These are phyloP conservation scores for Rhimphoctona megacephalus DNA, from an alignment of 2,888 invertebrate genomes.

Conservation along the genomic window DNA sequence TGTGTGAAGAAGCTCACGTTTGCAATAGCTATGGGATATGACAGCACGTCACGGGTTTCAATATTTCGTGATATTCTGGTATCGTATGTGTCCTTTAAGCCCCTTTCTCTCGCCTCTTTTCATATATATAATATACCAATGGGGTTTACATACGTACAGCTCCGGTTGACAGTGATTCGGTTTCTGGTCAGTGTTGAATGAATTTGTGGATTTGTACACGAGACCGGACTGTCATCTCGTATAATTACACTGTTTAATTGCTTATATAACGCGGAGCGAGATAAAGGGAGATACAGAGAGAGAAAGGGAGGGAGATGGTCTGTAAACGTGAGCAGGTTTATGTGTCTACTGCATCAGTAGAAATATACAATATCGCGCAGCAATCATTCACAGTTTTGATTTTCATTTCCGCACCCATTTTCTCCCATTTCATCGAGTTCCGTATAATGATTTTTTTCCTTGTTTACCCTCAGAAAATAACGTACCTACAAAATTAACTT, in stretches of 20 bases:
- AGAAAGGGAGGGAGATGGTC: slow-evolving; percentile 7
- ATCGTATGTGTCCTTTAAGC: slow-evolving; percentile 5
- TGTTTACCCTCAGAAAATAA: neutral
- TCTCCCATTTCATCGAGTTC: slow-evolving; percentile 24
- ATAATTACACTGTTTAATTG: slow-evolving; percentile 82
- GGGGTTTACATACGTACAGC: slow-evolving; percentile 20
- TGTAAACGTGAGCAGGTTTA: slow-evolving; percentile 9
- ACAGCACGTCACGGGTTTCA: slow-evolving; percentile 58
- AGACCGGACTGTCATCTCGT: slow-evolving; percentile 77
- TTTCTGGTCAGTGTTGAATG: slow-evolving; percentile 79
- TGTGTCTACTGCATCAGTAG: slow-evolving; percentile 24
- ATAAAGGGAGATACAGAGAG: slow-evolving; percentile 3
- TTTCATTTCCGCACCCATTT: slow-evolving; percentile 42
- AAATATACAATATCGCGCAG: neutral
- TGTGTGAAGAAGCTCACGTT: slow-evolving; percentile 6
- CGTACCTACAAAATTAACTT: neutral
- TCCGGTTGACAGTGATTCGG: slow-evolving; percentile 79
- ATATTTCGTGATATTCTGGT: slow-evolving; percentile 46
- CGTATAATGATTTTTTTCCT: slow-evolving; percentile 17
- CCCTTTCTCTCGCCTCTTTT: slow-evolving; percentile 2
- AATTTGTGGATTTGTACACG: slow-evolving; percentile 74
- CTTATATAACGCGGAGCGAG: slow-evolving; percentile 72
- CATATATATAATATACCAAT: slow-evolving; percentile 14
- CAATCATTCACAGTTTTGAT: neutral
- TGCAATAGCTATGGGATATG: slow-evolving; percentile 52